Conservation (phyloP, 2,113 vertebrate species). For the Empidonax traillii region DNA sequence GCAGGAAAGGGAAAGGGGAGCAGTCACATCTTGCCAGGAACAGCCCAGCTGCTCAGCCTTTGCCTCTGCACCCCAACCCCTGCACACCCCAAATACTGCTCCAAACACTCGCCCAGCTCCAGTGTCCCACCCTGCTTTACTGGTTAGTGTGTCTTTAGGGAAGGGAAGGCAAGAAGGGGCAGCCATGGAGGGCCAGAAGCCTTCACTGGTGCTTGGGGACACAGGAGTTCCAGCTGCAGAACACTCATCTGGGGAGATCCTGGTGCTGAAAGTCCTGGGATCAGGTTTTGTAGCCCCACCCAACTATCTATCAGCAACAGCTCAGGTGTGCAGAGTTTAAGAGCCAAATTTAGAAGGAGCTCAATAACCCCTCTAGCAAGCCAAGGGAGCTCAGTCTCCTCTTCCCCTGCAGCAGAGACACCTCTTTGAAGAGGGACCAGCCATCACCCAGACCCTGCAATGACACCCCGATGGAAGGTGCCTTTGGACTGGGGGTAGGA, state of each 20-base stretch:
- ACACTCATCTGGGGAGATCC: background rate
- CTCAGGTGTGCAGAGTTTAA: accelerated
- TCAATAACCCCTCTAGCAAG: background rate
- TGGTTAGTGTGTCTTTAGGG: background rate
- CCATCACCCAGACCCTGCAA: accelerated
- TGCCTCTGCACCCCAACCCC: background rate
- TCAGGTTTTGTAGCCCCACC: background rate
- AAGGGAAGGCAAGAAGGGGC: background rate
- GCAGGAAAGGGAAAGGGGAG: background rate
- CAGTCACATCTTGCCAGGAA: background rate
- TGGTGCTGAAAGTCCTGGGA: accelerated
- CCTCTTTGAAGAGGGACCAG: too few species aligned
- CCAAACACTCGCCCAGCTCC: background rate
- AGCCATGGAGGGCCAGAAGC: background rate
- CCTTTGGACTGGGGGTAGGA: background rate
- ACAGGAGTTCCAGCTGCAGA: accelerated
- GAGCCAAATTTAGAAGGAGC: background rate
- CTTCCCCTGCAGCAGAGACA: background rate
- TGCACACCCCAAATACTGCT: background rate
- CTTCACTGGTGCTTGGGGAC: background rate
- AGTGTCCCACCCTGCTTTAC: background rate
- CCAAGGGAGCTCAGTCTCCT: background rate
- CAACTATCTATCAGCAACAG: background rate
- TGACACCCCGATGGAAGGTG: accelerated
- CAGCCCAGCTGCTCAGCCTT: background rate